These are phyloP conservation scores for Crotophaga sulcirostris DNA, from an alignment of 2,113 vertebrate genomes.

Conservation along the genomic window DNA sequence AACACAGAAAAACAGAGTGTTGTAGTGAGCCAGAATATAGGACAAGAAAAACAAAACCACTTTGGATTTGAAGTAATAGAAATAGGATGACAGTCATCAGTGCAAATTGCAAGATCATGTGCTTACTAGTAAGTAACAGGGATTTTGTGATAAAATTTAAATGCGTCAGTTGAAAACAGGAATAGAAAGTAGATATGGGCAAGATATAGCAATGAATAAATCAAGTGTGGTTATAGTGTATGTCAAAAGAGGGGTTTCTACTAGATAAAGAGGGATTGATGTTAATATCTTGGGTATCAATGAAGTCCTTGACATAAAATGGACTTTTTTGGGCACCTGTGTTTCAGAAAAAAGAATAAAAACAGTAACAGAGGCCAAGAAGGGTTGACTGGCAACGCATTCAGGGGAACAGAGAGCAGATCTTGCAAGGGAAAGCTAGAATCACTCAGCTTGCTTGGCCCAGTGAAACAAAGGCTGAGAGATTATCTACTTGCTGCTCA, in stretches of 20 bases:
- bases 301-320: neutral
- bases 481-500: neutral
- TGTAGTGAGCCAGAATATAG: neutral
- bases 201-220: neutral
- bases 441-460: neutral
- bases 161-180: neutral
- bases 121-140: neutral
- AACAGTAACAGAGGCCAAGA: neutral
- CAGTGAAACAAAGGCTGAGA: neutral
- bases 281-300: neutral
- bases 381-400: fast-evolving
- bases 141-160: neutral
- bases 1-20: neutral
- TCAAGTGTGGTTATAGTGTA: neutral
- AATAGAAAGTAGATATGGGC: neutral
- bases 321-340: neutral
- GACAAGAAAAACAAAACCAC: neutral
- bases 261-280: neutral
- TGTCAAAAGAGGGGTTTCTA: neutral
- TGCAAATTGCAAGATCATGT: neutral
- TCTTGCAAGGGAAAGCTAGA: neutral
- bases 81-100: neutral
- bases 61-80: neutral
- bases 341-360: neutral
- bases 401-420: neutral